Conservation (phyloP, 2,113 vertebrate genomes). For the Xerus inauris region DNA sequence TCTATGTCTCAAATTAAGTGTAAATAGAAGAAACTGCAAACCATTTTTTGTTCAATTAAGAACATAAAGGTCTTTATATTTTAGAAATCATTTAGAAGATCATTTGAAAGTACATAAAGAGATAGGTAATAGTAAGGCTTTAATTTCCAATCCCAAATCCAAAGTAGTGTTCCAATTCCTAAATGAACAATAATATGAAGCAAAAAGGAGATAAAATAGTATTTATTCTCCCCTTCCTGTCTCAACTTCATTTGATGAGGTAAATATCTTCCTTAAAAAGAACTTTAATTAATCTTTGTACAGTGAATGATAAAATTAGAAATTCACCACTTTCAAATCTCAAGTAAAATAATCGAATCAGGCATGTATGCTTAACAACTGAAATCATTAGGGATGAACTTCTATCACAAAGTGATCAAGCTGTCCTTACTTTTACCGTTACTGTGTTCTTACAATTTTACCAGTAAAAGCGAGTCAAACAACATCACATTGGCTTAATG, state of each 20-base stretch:
- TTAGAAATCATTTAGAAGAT: background rate
- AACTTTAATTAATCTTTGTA: background rate
- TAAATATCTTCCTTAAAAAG: background rate
- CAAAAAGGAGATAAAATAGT: background rate
- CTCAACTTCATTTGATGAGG: background rate
- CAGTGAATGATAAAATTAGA: background rate
- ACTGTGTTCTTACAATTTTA: background rate
- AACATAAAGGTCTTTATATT: background rate
- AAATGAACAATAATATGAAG: background rate
- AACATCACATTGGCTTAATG: background rate
- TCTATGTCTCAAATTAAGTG: background rate
- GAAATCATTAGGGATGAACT: background rate
- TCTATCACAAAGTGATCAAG: background rate
- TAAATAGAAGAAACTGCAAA: background rate
- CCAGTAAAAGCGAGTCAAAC: background rate
- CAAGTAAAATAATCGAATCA: background rate
- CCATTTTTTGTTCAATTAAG: background rate
- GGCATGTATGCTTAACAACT: background rate
- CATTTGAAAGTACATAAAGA: constrained; percentile 18
- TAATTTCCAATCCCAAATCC: background rate
- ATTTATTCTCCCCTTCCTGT: background rate
- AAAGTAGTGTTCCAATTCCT: background rate
- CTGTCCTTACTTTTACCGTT: background rate
- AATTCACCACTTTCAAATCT: background rate
- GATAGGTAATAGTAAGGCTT: background rate